Base-by-base conservation (phyloP, 2,797 vertebrate species). In the Epinephelus coioides region DNA sequence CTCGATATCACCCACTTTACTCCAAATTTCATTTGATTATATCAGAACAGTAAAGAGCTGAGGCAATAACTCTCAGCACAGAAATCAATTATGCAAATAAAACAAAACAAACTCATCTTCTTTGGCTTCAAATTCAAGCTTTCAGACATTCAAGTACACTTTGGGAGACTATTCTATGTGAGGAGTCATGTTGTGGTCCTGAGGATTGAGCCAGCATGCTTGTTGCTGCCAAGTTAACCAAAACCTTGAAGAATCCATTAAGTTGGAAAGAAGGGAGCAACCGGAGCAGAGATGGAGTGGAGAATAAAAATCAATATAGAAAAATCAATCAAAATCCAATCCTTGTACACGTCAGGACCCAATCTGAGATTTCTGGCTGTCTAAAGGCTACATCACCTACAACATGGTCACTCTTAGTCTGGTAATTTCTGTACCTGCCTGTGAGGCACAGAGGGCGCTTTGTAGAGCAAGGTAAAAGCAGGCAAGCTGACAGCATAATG, bases 31-130 rank as follows among this genome's bases (percentile, higher is more conserved):
- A 80, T 79, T 66, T 76, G 82, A 90, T 90, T 78, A 73, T 46
- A 66, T 62, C 47, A 30, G 40, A 21, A 68, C 59, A 63, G 78
- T 66, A 74, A 86, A 80, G 70, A 86, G 76, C 62, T 1, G 56
- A 69, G 54, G 75, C 38, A 23, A 75, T 70, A 69, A 59, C 60
- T 62, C 69, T 64, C 69, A 12, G 49, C 64, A 18, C 25, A 4
- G 7, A 68, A 75, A 85, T 84, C 80, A 79, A 82, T 89, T 83
- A 86, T 80, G 71, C 70, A 80, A 51, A 81, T 60, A 43, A 71
- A 73, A 78, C 49, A 73, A 80, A 86, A 53, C 40, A 65, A 77
- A 79, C 21, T 53, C 19, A 6, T 68, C 57, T 44, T 65, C 49
- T 19, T 0, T 3, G 8, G 27, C 47, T 49, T 69, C 18, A 44